Percentiles rank a stretch among this genome's conserved stretches.
phyloP scores from a whole-genome alignment of 2,113 vertebrate species.

The Chaenocephalus aceratus region DNA sequence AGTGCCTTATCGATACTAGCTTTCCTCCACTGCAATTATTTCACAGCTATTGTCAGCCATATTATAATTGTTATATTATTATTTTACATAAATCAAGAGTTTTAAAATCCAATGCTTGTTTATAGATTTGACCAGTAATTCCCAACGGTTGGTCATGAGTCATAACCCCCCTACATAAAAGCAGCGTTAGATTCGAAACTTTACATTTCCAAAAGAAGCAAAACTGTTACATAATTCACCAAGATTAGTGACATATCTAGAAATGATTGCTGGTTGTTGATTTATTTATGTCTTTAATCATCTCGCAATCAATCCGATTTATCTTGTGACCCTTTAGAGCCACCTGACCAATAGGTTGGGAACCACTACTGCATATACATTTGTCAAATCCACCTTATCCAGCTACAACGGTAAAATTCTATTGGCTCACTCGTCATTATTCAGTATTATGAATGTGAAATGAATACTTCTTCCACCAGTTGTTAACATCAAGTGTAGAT shows the following conservation, averaged over 20 bases:
- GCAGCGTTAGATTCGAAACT: background rate
- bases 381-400: too few species aligned
- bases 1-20: slow-evolving; percentile 9
- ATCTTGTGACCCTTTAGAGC: too few species aligned
- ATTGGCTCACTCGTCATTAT: too few species aligned
- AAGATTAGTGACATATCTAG: background rate
- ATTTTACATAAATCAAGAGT: background rate
- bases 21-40: background rate
- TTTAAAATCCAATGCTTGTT: background rate
- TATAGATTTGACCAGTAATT: background rate
- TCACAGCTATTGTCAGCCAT: background rate
- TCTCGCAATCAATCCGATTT: background rate
- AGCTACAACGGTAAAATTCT: too few species aligned
- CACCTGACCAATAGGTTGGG: background rate
- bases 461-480: background rate
- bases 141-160: background rate
- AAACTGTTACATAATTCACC: background rate
- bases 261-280: background rate
- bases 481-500: slow-evolving; percentile 19
- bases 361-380: background rate
- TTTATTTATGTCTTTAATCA: background rate
- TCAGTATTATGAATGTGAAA: background rate
- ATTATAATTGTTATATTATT: background rate
- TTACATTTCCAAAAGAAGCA: background rate
- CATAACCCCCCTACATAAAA: background rate